Percentiles rank a stretch among this genome's conserved stretches.
Evolutionary conservation across 2,888 invertebrate genomes (phyloP).

Genomic region (Chaetoderma sp.): DNA sequence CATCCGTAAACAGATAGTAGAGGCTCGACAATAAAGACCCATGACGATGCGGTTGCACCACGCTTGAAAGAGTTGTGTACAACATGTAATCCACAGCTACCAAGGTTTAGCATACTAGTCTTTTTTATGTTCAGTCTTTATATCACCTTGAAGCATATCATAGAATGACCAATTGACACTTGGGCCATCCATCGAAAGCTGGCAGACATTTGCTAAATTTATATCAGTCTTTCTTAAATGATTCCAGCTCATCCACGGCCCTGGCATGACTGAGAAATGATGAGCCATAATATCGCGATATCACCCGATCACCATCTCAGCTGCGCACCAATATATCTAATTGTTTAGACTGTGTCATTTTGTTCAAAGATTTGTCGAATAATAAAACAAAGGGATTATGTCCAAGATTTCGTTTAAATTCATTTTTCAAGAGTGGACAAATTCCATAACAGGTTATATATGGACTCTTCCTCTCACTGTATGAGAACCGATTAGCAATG

Average conservation of each 20-base stretch:
- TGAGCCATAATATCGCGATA: constrained; percentile 46
- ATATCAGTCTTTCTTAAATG: too few relatives aligned
- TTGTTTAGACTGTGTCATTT: constrained; percentile 32
- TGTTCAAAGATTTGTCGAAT: constrained; percentile 42
- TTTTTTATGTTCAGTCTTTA: too few relatives aligned
- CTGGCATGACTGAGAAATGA: constrained; percentile 23
- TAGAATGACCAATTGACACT: constrained; percentile 11
- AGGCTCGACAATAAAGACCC: constrained; percentile 27
- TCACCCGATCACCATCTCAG: constrained; percentile 42
- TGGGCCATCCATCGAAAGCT: constrained; percentile 31
- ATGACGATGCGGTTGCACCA: constrained; percentile 40
- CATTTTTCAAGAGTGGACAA: constrained; percentile 34
- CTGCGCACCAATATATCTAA: constrained; percentile 51
- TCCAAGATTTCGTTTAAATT: too few relatives aligned
- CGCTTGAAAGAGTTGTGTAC: constrained; percentile 54
- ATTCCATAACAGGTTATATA: constrained; percentile 35
- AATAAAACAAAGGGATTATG: constrained; percentile 29
- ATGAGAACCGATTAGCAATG: constrained; percentile 25
- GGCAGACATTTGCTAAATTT: constrained; percentile 14
- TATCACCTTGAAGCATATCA: too few relatives aligned
- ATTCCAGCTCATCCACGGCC: too few relatives aligned
- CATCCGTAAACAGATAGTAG: too few relatives aligned
- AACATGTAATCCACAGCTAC: constrained; percentile 55
- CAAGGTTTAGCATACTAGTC: constrained; percentile 50
- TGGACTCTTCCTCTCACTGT: constrained; percentile 20